phyloP scores from a whole-genome alignment of 2,888 invertebrate genomes.

The Cantharis flavilabris region DNA sequence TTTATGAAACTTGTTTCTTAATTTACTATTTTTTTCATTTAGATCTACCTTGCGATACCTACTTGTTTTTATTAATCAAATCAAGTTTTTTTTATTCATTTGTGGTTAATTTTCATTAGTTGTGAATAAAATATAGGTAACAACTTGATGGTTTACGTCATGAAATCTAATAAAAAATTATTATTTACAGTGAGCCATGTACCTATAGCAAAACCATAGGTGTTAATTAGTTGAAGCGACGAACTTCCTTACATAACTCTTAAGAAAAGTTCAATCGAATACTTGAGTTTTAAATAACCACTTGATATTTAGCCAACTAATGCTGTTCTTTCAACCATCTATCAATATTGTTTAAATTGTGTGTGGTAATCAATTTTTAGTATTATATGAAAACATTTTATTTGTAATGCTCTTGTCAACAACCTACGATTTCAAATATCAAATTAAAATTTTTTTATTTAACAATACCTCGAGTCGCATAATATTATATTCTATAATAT shows the following conservation, averaged over 20 bases:
- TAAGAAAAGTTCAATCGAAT: background rate
- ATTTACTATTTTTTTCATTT: too few species aligned
- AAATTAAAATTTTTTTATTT: background rate
- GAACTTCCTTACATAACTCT: background rate
- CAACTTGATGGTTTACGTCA: background rate
- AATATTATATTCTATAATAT: too few species aligned
- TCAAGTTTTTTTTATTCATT: background rate
- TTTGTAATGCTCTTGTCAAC: background rate
- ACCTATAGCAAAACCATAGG: background rate
- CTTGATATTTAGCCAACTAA: background rate
- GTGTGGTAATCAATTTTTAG: background rate
- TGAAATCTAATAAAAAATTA: background rate
- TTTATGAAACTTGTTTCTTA: too few species aligned
- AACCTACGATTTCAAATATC: background rate
- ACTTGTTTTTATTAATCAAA: background rate
- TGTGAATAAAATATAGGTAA: background rate
- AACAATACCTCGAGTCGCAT: too few species aligned
- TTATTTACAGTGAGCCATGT: background rate
- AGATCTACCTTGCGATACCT: background rate
- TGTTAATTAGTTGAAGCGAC: background rate
- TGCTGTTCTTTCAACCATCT: background rate
- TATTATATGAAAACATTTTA: background rate
- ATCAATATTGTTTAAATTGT: background rate
- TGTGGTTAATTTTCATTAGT: background rate
- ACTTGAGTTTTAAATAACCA: background rate